A percentile compares a stretch with the other conserved stretches of the same genome.
phyloP scores from a whole-genome alignment of 2,113 vertebrate species.

The Triplophysa rosa region DNA sequence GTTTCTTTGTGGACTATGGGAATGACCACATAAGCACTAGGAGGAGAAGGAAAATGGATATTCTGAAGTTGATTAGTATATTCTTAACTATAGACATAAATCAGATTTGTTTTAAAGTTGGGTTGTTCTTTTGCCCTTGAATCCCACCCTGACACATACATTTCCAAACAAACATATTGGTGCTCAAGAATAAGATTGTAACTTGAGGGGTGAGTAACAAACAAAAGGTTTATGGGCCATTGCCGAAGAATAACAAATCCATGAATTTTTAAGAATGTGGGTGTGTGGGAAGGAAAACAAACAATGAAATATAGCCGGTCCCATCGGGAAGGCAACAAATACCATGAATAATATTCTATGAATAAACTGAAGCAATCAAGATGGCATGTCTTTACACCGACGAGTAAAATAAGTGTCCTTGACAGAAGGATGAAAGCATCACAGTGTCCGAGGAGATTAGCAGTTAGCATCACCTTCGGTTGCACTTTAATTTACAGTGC shows the following conservation, averaged over 20 bases:
- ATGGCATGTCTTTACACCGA: constrained; percentile 69
- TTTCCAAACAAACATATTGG: constrained; percentile 57
- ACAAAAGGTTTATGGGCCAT: constrained; percentile 58
- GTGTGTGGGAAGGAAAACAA: constrained; percentile 64
- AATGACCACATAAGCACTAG: background rate
- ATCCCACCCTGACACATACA: constrained; percentile 57
- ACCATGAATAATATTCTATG: constrained; percentile 78
- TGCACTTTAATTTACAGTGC: background rate
- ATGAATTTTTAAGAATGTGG: constrained; percentile 73
- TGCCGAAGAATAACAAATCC: constrained; percentile 61
- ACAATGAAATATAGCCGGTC: constrained; percentile 54
- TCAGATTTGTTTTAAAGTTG: constrained; percentile 45
- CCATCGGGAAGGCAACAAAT: constrained; percentile 69
- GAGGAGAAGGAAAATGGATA: constrained; percentile 40
- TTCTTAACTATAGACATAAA: constrained; percentile 51
- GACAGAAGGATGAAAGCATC: constrained; percentile 71
- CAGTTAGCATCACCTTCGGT: constrained; percentile 3
- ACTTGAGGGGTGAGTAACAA: constrained; percentile 57
- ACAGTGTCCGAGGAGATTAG: constrained; percentile 17
- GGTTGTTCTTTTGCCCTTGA: constrained; percentile 63
- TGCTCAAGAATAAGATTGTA: constrained; percentile 69
- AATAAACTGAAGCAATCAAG: constrained; percentile 77
- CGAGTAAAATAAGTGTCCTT: constrained; percentile 75
- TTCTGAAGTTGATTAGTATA: constrained; percentile 53
- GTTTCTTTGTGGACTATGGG: background rate